phyloP scores from a whole-genome alignment of 2,888 invertebrate genomes.

The Orthosia gracilis region DNA sequence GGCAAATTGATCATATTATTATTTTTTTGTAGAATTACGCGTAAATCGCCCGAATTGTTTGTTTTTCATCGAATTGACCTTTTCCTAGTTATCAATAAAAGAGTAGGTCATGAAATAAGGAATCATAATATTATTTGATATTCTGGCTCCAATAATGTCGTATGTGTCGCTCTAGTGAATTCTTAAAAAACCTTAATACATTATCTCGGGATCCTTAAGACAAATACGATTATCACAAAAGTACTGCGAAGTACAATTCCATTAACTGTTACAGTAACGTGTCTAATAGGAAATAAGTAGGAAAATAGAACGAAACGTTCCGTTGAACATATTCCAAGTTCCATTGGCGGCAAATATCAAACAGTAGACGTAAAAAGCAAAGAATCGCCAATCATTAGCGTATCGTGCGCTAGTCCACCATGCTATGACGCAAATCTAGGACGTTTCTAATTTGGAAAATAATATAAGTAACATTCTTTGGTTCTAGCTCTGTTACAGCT shows the following conservation, averaged over 20 bases:
- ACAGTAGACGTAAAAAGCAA: constrained; percentile 37
- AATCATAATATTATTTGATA: neutral
- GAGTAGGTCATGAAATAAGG: neutral
- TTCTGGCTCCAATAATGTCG: neutral
- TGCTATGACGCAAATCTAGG: constrained; percentile 26
- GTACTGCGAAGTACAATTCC: neutral
- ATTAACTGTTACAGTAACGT: constrained; percentile 15
- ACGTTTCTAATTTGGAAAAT: constrained; percentile 10
- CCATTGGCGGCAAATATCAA: constrained; percentile 45
- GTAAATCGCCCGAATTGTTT: constrained; percentile 1
- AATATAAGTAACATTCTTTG: neutral
- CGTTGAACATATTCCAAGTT: constrained; percentile 31
- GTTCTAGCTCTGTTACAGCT: neutral
- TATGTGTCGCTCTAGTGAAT: neutral
- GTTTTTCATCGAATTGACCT: constrained; percentile 3
- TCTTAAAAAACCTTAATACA: neutral
- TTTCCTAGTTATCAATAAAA: constrained; percentile 5
- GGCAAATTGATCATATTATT: neutral
- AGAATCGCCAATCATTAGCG: constrained; percentile 47
- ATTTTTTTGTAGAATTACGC: neutral
- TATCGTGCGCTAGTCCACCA: constrained; percentile 45
- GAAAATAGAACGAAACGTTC: constrained; percentile 28
- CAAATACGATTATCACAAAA: neutral
- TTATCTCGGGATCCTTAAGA: neutral
- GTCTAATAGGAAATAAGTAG: neutral